Base-by-base conservation (phyloP, 2,113 vertebrate species). In the Chiloscyllium plagiosum region DNA sequence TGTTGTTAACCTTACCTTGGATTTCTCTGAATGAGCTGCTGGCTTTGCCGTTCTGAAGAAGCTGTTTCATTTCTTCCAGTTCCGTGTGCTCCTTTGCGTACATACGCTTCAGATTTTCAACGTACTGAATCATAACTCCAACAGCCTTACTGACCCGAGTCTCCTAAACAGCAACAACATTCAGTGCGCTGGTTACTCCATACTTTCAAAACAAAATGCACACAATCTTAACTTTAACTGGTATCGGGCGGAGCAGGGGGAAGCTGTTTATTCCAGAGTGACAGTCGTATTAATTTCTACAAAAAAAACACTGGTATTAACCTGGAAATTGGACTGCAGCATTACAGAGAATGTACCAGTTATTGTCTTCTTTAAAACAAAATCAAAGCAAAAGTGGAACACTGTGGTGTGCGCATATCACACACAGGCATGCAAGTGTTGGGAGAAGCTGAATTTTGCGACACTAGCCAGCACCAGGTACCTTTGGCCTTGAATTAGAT, bases 81-180 rank as follows among this genome's bases (percentile, higher is more conserved):
- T 99, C 99, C 0, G 98, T 97, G 0, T 99, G 99, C 42, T 99
- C 99, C 89, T 99, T 99, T 0, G 98, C 97, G 0, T 99, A 99
- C 97, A 98, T 98, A 90, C 99, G 97, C 97, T 98, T 98, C 97
- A 99, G 96, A 97, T 99, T 99, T 97, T 99, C 99, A 89, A 99
- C 99, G 0, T 99, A 99, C 96, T 99, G 99, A 96, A 99, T 99
- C 99, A 99, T 99, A 93, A 99, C 98, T 96, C 99, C 99, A 96
- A 99, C 98, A 0, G 99, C 98, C 96, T 98, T 99, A 95, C 99
- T 99, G 87, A 99, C 98, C 8, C 99, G 98, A 95, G 97, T 99
- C 97, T 99, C 99, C 99, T 99, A 50, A 15, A 33, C 24, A 61
- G 4, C 42, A 26, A 47, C 13, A 76, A 4, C n/a, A 19, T 17